These are phyloP conservation scores for Galemys pyrenaicus DNA, from an alignment of 2,113 vertebrate genomes.

Conservation along the genomic window DNA sequence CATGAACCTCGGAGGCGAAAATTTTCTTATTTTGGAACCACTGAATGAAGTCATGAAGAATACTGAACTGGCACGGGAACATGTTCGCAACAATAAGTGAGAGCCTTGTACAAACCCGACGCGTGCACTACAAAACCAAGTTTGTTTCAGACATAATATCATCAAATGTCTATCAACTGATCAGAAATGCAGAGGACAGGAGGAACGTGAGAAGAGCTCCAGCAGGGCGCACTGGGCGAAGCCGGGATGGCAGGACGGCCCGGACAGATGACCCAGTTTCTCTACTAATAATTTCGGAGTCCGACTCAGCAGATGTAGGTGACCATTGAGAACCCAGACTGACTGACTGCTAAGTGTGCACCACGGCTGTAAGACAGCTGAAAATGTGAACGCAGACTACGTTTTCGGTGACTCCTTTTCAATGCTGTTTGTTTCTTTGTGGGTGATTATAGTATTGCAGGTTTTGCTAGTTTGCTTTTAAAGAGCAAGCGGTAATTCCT, in stretches of 20 bases:
- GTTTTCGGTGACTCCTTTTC: not conserved
- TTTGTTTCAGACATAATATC: not conserved
- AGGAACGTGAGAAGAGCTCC: not conserved
- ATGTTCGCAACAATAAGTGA: not conserved
- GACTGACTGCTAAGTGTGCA: not conserved
- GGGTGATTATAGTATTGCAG: not conserved
- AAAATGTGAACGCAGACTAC: not conserved
- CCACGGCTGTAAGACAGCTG: not conserved
- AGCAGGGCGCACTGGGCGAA: not conserved
- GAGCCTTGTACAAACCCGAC: not conserved
- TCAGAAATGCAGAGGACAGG: not conserved
- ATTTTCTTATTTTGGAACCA: not conserved
- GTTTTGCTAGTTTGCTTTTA: not conserved
- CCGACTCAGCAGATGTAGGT: not conserved
- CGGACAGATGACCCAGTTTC: not conserved
- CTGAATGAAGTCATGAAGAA: not conserved
- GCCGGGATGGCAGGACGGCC: not conserved
- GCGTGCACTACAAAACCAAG: not conserved
- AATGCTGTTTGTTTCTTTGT: not conserved
- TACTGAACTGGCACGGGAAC: not conserved
- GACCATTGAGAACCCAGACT: not conserved
- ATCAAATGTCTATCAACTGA: not conserved
- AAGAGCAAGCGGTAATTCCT: not conserved
- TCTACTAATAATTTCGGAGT: not conserved
- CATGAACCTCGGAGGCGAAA: not conserved